Base-by-base conservation (phyloP, 1,140 invertebrate species). In the Drosophila elegans region DNA sequence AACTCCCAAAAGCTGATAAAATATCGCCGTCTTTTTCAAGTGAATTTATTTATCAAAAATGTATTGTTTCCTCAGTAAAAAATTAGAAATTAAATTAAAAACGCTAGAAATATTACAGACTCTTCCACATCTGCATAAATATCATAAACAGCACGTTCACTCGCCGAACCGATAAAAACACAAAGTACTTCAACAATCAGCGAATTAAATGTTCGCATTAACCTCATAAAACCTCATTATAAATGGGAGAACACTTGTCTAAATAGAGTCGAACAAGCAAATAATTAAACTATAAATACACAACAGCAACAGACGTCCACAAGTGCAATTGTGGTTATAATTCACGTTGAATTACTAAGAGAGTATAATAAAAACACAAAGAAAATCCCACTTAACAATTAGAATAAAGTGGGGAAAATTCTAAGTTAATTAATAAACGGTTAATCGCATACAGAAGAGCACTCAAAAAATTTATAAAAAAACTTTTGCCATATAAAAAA, bases 221-320 rank as follows among this genome's bases (percentile, higher is more conserved):
- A 71, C 51, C 68, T 34, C 68, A 71, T 57, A 57, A 71, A 34
- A 10, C 34, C 63, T 34, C 49, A 53, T 69, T 55, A 55, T 46
- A 34, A 54, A 55, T 45, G 38, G 51, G 16, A 69, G 44, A 71
- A 71, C 67, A 71, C 64, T 71, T 71, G 64, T 71, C 52, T 71
- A 71, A 71, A 71, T 69, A 71, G 29, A 48, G 51, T 25, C 49
- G 63, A 67, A 49, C 68, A 49, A 45, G 68, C 38, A 38, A 71
- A 71, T 57, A 71, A 71, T 71, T 71, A 71, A 71, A 71, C 68
- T 57, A 71, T 71, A 71, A 71, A 71, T 71, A 71, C 71, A 71
- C 68, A 71, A 49, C 66, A 71, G 66, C 48, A 71, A 71, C 68
- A 71, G 68, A 71, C 36, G 53, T 71, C 64, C 38, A 42, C 66